Evolutionary conservation across 2,113 vertebrate genomes (phyloP), one percentile per base, ranked within the genome.

Genomic region (Capreolus pygargus): DNA sequence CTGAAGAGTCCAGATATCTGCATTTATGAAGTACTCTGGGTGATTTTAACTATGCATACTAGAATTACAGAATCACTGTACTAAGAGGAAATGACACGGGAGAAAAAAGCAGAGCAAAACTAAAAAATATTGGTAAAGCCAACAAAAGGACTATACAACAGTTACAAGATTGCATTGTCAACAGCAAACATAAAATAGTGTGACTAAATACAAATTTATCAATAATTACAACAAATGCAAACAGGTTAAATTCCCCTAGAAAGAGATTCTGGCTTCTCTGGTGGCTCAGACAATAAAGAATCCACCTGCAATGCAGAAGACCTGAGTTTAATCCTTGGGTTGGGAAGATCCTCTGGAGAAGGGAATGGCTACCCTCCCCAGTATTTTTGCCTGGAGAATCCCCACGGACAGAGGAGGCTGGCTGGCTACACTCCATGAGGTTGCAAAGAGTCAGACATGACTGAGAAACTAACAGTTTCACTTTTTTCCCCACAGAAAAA

Each of bases 351-450:
- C n/a, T 36, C 64, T 36, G 64, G 64, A 70, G 17, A 70, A 70
- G 17, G n/a, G 17, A 70, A 70, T 36, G 64, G n/a, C n/a, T 67
- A 67, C 4, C n/a, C 64, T 36, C 17, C 21, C 33, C 17, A 67
- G n/a, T 67, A 67, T 36, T 67, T 67, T 67, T 67, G 64, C 64
- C 64, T 67, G 64, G n/a, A 67, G 8, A 67, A 67, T 36, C n/a
- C 64, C 64, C n/a, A 21, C 11, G 64, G 64, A 67, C 0, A 10
- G 64, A 67, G 64, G 64, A 36, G 2, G 17, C 64, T 67, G 33
- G 17, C 0, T 0, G n/a, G 64, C 17, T 36, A 36, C n/a, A 36
- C 64, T 36, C n/a, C 33, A 36, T 67, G 9, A n/a, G 64, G 8
- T 11, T 67, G 64, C 64, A 67, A 58, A 27, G 8, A 67, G 17